Evolutionary conservation across 2,113 vertebrate species (phyloP).

Genomic region (Orientallactaga bullata): DNA sequence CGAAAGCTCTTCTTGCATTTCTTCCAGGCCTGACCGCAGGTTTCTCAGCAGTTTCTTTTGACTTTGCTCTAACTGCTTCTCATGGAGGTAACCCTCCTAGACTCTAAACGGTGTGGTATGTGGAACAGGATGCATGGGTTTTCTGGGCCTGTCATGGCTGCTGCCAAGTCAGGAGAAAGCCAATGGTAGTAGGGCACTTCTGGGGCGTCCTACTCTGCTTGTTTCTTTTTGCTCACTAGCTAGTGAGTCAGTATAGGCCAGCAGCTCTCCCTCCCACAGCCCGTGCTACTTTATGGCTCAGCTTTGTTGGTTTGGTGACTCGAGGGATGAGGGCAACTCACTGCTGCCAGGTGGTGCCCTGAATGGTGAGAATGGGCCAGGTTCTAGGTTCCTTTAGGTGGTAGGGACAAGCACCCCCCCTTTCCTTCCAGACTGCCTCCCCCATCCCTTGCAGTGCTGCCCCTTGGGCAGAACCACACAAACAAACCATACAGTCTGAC

Average conservation of each 20-base stretch:
- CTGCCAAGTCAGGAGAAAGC: slow-evolving; percentile 73
- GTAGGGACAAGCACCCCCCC: slow-evolving; percentile 56
- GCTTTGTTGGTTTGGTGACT: slow-evolving; percentile 63
- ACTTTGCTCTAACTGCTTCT: slow-evolving; percentile 71
- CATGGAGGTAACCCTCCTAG: slow-evolving; percentile 56
- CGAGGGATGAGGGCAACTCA: slow-evolving; percentile 40
- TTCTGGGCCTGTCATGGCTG: slow-evolving; percentile 58
- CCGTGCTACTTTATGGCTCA: slow-evolving; percentile 43
- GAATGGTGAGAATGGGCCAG: slow-evolving; percentile 46
- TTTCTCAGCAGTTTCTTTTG: slow-evolving; percentile 69
- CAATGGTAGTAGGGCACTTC: slow-evolving; percentile 49
- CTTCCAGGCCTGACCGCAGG: slow-evolving; percentile 73
- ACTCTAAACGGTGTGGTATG: slow-evolving; percentile 51
- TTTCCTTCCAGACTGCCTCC: slow-evolving; percentile 37
- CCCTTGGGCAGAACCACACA: slow-evolving; percentile 60
- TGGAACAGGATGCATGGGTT: slow-evolving; percentile 60
- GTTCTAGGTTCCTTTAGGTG: slow-evolving; percentile 49
- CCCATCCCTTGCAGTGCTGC: slow-evolving; percentile 53
- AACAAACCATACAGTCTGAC: slow-evolving; percentile 62
- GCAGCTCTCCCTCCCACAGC: slow-evolving; percentile 19
- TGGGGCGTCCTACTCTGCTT: slow-evolving; percentile 47
- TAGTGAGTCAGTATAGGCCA: slow-evolving; percentile 52
- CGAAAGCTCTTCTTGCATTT: slow-evolving; percentile 61
- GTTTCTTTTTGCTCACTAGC: slow-evolving; percentile 38
- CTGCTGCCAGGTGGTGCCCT: slow-evolving; percentile 62